Evolutionary conservation across 2,113 vertebrate genomes (phyloP).

Genomic region (Myxocyprinus asiaticus): DNA sequence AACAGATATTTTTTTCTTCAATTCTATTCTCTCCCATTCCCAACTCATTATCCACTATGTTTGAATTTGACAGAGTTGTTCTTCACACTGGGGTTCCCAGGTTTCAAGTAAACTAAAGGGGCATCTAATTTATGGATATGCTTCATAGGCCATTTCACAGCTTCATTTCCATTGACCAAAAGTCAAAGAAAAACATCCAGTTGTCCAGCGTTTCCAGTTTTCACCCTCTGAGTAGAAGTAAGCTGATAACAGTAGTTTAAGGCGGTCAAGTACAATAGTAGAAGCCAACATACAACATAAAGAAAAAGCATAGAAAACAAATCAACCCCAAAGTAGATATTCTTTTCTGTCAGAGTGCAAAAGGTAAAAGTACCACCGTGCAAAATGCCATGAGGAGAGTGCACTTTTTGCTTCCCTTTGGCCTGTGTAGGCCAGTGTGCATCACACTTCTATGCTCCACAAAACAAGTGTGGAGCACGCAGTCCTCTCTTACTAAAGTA

Average conservation of each 20-base stretch:
- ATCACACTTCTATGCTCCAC: slow-evolving; percentile 2
- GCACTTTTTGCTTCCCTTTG: slow-evolving; percentile 59
- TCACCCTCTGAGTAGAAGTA: slow-evolving; percentile 79
- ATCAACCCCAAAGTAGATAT: slow-evolving; percentile 68
- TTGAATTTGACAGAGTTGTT: slow-evolving; percentile 39
- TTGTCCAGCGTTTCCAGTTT: slow-evolving; percentile 86
- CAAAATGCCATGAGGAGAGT: slow-evolving; percentile 85
- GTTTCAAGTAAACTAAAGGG: slow-evolving; percentile 99
- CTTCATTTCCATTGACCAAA: slow-evolving; percentile 81
- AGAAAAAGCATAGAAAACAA: slow-evolving; percentile 70
- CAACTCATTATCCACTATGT: slow-evolving; percentile 49
- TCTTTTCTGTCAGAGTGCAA: slow-evolving; percentile 91
- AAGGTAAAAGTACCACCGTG: slow-evolving; percentile 87
- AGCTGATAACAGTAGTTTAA: slow-evolving; percentile 98
- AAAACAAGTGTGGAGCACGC: slow-evolving; percentile 1
- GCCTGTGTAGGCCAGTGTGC: not conserved
- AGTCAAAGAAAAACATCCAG: slow-evolving; percentile 84
- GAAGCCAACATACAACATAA: slow-evolving; percentile 76
- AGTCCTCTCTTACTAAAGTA: slow-evolving; percentile 26
- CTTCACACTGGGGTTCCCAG: slow-evolving; percentile 69
- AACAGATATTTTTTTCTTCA: slow-evolving; percentile 49
- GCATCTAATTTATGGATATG: slow-evolving; percentile 73
- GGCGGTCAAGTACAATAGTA: slow-evolving; percentile 87
- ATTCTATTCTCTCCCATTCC: slow-evolving; percentile 62
- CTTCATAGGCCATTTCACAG: slow-evolving; percentile 92